Base-by-base conservation (phyloP, 2,888 invertebrate genomes). In the Pemphredon lugubris region DNA sequence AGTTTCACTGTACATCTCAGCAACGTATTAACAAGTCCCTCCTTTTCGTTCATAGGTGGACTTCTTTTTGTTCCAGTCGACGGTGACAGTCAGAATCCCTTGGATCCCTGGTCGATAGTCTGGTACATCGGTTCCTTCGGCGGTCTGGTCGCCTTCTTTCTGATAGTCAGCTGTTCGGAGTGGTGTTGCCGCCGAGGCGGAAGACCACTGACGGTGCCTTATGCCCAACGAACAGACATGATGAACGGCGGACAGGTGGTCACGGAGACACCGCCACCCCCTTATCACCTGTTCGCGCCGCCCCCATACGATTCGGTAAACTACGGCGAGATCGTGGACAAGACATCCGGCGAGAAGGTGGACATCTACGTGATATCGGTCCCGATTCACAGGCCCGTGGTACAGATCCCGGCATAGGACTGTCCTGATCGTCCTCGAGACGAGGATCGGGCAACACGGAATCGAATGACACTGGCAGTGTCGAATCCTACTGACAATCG, bases 61-160 rank as follows among this genome's bases (percentile, higher is more conserved):
- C 45, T 53, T 57, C 47, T 67, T 55, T 71, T 65, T 66, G 67
- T 77, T 74, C 21, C 71, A 77, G 77, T 53, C 30, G 75, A 83
- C 32, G 66, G 67, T 18, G 82, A 85, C 1, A 77, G 73, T 11
- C 87, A 88, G 39, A 87, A 83, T 40, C 85, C 90, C 0, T 75
- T 91, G 78, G 91, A 92, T 77, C 91, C 92, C 0, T 92, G 92
- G 92, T 92, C 92, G 21, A 91, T 92, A 55, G 89, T 92, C 4
- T 92, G 92, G 92, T 92, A 92, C 88, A 90, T 92, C 51, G 92
- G 92, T 1, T 92, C 92, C 1, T 92, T 92, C 77, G 92, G 92
- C 2, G 92, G 92, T 0, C 85, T 92, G 16, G 91, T 92, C 1
- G 90, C 91, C 3, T 92, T 92, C 84, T 92, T 92, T 84, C 87